Evolutionary conservation across 2,797 vertebrate genomes (phyloP).

Genomic region (Trachops cirrhosus): DNA sequence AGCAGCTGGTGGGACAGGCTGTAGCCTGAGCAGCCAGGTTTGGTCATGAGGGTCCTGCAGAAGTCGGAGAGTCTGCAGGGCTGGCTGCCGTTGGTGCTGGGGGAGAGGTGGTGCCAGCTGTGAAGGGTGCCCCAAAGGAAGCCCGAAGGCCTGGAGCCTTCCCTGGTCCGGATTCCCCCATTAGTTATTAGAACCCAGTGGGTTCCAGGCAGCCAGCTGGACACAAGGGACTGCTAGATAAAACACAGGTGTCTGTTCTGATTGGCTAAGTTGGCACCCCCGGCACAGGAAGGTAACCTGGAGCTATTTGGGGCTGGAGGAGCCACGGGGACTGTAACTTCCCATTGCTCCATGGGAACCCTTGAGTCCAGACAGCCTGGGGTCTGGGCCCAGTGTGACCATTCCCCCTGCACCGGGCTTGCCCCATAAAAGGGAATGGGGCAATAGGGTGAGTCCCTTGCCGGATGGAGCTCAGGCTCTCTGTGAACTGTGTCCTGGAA

Average conservation of each 20-base stretch:
- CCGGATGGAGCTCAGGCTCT: not conserved
- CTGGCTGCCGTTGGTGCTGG: slow-evolving; percentile 85
- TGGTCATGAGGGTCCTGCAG: slow-evolving; percentile 87
- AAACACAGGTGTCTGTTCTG: not conserved
- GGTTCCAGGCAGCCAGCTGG: not conserved
- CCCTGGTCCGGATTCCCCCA: not conserved
- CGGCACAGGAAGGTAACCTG: not conserved
- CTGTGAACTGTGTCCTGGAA: not conserved
- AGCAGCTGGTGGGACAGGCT: slow-evolving; percentile 92
- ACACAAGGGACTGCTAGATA: not conserved
- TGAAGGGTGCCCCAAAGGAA: not conserved
- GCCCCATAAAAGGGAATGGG: not conserved
- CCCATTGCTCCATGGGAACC: not conserved
- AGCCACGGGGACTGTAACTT: not conserved
- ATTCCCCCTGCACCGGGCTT: not conserved
- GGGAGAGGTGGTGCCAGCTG: not conserved
- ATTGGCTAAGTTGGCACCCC: not conserved
- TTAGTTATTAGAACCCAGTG: not conserved
- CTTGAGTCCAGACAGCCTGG: not conserved
- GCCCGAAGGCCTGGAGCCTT: not conserved
- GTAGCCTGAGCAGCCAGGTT: slow-evolving; percentile 85
- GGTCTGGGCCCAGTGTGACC: not conserved
- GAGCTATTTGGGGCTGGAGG: not conserved
- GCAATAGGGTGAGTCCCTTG: too few species aligned
- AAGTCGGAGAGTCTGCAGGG: slow-evolving; percentile 86